Base-by-base conservation (phyloP, 2,113 vertebrate genomes). In the Podiceps cristatus region DNA sequence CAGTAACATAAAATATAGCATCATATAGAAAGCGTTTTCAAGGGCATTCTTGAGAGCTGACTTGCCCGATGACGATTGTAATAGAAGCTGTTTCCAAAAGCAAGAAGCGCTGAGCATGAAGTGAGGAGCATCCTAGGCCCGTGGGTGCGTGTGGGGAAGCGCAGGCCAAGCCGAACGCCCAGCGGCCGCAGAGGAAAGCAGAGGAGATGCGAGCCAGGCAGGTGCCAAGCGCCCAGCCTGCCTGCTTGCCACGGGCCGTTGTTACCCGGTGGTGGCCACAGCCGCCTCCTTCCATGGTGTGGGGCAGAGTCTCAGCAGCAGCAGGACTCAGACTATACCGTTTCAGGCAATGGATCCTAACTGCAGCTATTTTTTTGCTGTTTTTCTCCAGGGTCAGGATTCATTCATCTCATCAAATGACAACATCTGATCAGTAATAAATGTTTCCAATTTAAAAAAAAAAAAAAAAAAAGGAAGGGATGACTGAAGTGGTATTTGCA, bases 151-250 rank as follows among this genome's bases (percentile, higher is more conserved):
- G 18, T 3, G 49, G 44, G 37, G 33, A 9, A 14, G 71, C 8
- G 1, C 42, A 5, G 60, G 66, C 44, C 22, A 1, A 19, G 13
- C 50, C 60, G 45, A 35, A 8, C 6, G 1, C 13, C 47, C 53
- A 10, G 40, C 4, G 1, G 11, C 7, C 49, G 69, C 52, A 2
- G 3, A 3, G 53, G 17, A 18, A 12, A 13, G 60, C 4, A 0
- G 3, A 18, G 52, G 47, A 28, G 28, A 14, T 1, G 2, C 5
- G 27, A 23, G 44, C 4, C 64, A 55, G 85, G 58, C 33, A 3
- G 0, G 22, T 2, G 47, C 47, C 31, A 2, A 13, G 24, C 17
- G 3, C 42, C 2, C 60, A 27, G 50, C 56, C 58, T 5, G 28
- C 45, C 45, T 17, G 8, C 60, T 11, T 9, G 33, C 78, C 4